Base-by-base conservation (phyloP, 2,113 vertebrate species). In the Sturnus vulgaris region DNA sequence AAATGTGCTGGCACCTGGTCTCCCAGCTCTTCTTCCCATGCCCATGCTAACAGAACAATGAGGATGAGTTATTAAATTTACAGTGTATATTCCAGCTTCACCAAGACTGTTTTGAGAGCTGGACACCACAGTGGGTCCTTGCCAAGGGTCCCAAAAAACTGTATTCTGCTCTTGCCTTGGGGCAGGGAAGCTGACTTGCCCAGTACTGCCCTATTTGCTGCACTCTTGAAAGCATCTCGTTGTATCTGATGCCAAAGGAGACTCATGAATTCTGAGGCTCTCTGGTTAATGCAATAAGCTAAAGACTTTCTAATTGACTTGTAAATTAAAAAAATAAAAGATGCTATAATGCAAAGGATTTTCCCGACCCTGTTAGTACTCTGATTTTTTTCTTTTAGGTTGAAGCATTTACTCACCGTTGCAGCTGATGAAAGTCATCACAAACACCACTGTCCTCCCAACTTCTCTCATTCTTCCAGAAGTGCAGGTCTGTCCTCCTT, bases 371-470 rank as follows among this genome's bases (percentile, higher is more conserved):
- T 52, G 46, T 44, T 35, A 42, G 25, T 19, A 24, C 9, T 57
- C 66, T 33, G 17, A 15, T 31, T 76, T 85, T 79, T 68, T 70
- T 53, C 50, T 39, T 18, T 20, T 7, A 4, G 11, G 7, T 8
- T 5, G 72, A 75, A 84, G 69, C 24, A 10, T 63, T 73, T 93
- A 97, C 96, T 97, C 86, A 97, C 96, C 94, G 0, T 79, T 71
- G 83, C 92, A 96, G 92, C 64, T 69, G 88, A 50, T 9, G 59
- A 86, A 81, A 70, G 69, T 31, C 86, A 9, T 73, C 50, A 21
- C 12, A 15, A 96, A 12, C 72, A 91, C 33, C 19, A 14, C 13
- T 22, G 40, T 12, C 56, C 0, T 0, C 65, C 71, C 33, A 27
- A 8, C 44, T 90, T 40, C 68, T 88, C 69, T 68, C 96, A 97